Evolutionary conservation across 2,888 invertebrate species (phyloP), one percentile per base, ranked within the genome.

Genomic region (Clitarchus hookeri): DNA sequence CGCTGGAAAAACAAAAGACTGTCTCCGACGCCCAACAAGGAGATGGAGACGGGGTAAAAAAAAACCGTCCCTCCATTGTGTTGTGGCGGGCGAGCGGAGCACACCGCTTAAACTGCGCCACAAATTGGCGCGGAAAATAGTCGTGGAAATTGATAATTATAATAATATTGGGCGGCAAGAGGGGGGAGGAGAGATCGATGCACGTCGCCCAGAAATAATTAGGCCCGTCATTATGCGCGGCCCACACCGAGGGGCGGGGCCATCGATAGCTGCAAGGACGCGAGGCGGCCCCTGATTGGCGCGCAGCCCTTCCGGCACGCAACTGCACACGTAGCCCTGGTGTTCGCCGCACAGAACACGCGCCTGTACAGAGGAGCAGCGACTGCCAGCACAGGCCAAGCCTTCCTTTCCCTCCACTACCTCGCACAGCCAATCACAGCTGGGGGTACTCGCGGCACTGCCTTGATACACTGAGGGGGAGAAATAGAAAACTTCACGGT

Each of bases 71-170:
- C 65, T 19, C 65, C n/a, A 65, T 65, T 65, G 65, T 65, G 23
- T 65, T 19, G 65, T 11, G 1, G 23, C 19, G 65, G 11, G n/a
- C 65, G 65, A n/a, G n/a, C n/a, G n/a, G n/a, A n/a, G n/a, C n/a
- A n/a, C n/a, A n/a, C 19, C 65, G 65, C 23, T 65, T 65, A 65
- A 65, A 65, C 65, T n/a, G 65, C 65, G 65, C 65, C 65, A 65
- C 65, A 65, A 65, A 65, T 65, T 65, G 65, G 65, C 65, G 65
- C 65, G 65, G 65, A 65, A 65, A 65, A 65, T 65, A 65, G 65
- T 65, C 65, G 65, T 65, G 65, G 65, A 65, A 65, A 65, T 65
- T 65, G 65, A 65, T 65, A 65, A 65, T 65, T 65, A 65, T 65
- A 65, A 65, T 65, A 65, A 65, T 65, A 2, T 8, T 65, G 19